phyloP scores from a whole-genome alignment of 2,113 vertebrate genomes.

The Sterna hirundo region DNA sequence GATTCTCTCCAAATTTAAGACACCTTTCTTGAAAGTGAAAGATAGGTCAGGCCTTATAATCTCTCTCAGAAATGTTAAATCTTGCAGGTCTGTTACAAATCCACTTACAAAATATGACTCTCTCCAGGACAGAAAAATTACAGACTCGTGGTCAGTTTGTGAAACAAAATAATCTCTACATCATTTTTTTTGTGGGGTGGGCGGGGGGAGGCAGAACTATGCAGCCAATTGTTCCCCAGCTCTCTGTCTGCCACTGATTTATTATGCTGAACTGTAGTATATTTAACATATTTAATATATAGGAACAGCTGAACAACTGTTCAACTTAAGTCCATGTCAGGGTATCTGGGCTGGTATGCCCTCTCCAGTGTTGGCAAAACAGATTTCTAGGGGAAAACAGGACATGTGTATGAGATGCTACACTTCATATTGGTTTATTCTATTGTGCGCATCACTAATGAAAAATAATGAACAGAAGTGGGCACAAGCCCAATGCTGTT shows the following conservation, averaged over 20 bases:
- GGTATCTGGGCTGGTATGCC: neutral
- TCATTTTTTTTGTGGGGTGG: neutral
- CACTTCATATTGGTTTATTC: neutral
- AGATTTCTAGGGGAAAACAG: neutral
- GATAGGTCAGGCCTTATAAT: neutral
- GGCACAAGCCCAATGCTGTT: neutral
- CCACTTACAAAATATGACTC: neutral
- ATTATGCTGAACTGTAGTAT: neutral
- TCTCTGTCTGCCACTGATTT: too few relatives aligned
- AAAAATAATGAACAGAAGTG: neutral
- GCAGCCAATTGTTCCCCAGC: neutral
- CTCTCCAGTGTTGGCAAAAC: neutral
- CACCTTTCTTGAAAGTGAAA: neutral
- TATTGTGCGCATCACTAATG: neutral
- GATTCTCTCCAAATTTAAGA: neutral
- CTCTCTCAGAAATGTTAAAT: neutral
- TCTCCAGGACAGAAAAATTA: neutral
- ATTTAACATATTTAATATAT: neutral
- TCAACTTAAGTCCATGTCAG: neutral
- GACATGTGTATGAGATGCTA: neutral
- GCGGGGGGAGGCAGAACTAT: too few relatives aligned
- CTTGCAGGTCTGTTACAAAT: neutral
- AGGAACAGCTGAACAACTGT: neutral
- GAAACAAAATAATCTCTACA: neutral
- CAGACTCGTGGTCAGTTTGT: neutral